Conservation (phyloP, 2,797 vertebrate species). For the Etheostoma nigrum region DNA sequence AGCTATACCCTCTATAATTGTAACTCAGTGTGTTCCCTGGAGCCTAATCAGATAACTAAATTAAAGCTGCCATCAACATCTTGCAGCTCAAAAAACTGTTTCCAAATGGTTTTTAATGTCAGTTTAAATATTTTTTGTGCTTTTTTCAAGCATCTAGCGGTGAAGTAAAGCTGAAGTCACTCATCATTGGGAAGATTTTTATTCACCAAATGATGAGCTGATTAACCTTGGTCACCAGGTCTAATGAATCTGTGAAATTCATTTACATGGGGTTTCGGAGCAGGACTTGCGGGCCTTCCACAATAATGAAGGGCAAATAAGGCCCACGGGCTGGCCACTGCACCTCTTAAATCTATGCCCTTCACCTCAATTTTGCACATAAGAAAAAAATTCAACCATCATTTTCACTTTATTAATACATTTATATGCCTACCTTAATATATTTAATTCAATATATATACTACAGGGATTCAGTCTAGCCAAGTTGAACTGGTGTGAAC, state of each 20-base stretch:
- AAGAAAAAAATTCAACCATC: neutral
- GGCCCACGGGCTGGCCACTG: slow-evolving; percentile 18
- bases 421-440: neutral
- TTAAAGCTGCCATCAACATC: slow-evolving; percentile 67
- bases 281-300: slow-evolving; percentile 42
- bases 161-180: slow-evolving; percentile 19
- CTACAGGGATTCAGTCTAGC: neutral
- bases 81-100: slow-evolving; percentile 22
- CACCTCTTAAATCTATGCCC: slow-evolving; percentile 19
- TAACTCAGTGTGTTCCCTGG: slow-evolving; percentile 49
- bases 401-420: neutral
- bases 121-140: slow-evolving; percentile 32
- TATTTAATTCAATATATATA: slow-evolving; percentile 12
- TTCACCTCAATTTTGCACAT: slow-evolving; percentile 31
- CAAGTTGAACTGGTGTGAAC: slow-evolving; percentile 22
- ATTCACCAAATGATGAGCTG: slow-evolving; percentile 55
- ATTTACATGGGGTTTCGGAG: slow-evolving; percentile 56
- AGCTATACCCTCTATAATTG: slow-evolving; percentile 61
- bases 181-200: slow-evolving; percentile 35
- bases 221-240: slow-evolving; percentile 65
- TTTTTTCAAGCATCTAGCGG: slow-evolving; percentile 6
- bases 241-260: slow-evolving; percentile 74
- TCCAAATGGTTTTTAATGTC: slow-evolving; percentile 49
- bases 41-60: slow-evolving; percentile 66
- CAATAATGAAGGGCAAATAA: slow-evolving; percentile 47